phyloP scores from a whole-genome alignment of 1,140 invertebrate species.

The Sarcophaga bullata region DNA sequence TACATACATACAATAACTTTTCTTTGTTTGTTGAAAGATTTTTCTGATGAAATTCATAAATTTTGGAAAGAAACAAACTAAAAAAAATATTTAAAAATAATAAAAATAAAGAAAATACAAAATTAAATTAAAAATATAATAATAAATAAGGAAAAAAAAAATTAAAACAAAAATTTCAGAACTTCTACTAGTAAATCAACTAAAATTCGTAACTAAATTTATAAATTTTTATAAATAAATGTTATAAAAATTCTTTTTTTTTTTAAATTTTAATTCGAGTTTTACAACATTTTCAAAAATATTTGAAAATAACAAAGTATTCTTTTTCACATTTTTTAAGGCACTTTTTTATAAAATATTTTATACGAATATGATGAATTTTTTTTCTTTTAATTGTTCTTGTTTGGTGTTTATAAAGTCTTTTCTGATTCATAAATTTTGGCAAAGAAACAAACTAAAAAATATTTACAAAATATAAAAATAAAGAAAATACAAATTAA shows the following conservation, averaged over 20 bases:
- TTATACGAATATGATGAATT: background rate
- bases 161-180: constrained; percentile 11
- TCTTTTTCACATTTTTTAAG: background rate
- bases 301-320: constrained; percentile 17
- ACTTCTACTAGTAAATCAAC: constrained; percentile 6
- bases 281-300: background rate
- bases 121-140: background rate
- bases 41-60: background rate
- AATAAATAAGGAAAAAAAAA: background rate
- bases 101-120: background rate
- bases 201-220: background rate
- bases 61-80: background rate
- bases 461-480: background rate
- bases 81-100: constrained; percentile 9
- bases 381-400: background rate
- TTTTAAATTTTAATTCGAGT: background rate
- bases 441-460: background rate
- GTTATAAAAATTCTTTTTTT: background rate
- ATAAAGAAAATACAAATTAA: background rate
- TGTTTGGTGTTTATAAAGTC: background rate
- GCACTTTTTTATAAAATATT: constrained; percentile 6
- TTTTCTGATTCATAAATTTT: background rate
- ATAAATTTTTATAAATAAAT: background rate
- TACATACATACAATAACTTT: too few relatives aligned
- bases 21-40: background rate